These are phyloP conservation scores for Sorex maritimensis DNA, from an alignment of 2,797 vertebrate genomes.

Conservation along the genomic window DNA sequence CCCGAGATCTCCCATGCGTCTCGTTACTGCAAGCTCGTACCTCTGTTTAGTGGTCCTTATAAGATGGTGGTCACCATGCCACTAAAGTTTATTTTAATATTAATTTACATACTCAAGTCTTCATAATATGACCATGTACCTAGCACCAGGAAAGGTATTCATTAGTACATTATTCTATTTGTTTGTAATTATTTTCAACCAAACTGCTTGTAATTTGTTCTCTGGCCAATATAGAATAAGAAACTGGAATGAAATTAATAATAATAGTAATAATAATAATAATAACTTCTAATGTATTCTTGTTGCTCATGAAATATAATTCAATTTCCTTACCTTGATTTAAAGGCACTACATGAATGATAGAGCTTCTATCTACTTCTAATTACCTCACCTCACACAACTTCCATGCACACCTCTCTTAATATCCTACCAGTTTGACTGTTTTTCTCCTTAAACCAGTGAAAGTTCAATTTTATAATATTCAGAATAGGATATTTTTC, in stretches of 20 bases:
- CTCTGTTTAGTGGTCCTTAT: no score
- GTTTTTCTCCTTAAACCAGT: background rate
- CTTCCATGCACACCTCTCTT: background rate
- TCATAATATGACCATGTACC: background rate
- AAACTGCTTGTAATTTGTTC: background rate
- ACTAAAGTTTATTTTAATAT: no score
- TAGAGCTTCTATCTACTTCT: background rate
- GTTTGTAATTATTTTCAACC: no score
- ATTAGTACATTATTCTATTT: no score
- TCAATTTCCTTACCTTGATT: background rate
- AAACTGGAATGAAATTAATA: background rate
- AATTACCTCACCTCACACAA: background rate
- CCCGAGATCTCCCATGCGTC: no score
- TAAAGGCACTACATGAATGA: background rate
- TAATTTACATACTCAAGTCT: background rate
- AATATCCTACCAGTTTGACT: background rate
- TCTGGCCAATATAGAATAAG: background rate
- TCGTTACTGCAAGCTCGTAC: no score
- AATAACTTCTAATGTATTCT: background rate
- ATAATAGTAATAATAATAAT: no score
- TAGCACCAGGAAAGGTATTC: no score
- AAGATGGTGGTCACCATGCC: no score
- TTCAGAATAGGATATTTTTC: background rate
- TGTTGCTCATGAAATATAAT: constrained; percentile 19
- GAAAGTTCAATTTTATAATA: background rate